Percentiles rank a stretch among this genome's conserved stretches.
phyloP scores from a whole-genome alignment of 2,113 vertebrate species.

The Raja brachyura region DNA sequence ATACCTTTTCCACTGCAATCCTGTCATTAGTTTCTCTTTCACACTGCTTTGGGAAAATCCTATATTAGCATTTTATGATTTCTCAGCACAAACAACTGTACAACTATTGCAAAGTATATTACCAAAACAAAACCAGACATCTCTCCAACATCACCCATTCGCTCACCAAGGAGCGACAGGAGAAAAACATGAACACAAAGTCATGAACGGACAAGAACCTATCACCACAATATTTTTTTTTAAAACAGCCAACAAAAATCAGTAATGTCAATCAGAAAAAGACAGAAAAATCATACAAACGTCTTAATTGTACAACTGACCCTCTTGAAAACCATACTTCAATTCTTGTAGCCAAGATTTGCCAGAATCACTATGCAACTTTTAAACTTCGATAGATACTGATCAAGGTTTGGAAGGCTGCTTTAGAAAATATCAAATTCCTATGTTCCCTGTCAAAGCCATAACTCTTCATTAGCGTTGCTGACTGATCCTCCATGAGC shows the following conservation, averaged over 20 bases:
- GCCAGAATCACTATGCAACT: background rate
- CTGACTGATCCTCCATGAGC: constrained; percentile 9
- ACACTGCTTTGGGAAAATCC: background rate
- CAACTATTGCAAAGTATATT: background rate
- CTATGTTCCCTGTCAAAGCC: background rate
- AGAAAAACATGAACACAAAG: background rate
- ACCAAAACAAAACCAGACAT: background rate
- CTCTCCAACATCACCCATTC: background rate
- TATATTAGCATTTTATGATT: background rate
- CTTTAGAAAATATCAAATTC: constrained; percentile 1
- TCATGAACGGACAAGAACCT: background rate
- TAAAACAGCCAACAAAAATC: background rate
- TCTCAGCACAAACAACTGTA: background rate
- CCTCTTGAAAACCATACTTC: constrained; percentile 4
- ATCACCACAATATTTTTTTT: background rate
- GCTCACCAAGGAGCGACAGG: background rate
- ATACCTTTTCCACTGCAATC: too few relatives aligned
- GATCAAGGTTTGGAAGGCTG: constrained; percentile 3
- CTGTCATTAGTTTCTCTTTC: background rate
- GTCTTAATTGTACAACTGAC: constrained; percentile 15
- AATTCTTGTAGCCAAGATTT: background rate
- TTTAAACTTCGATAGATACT: background rate
- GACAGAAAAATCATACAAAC: constrained; percentile 20
- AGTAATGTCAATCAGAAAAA: background rate
- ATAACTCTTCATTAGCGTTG: background rate